Conservation (phyloP, 2,113 vertebrate genomes). For the Callipepla californica region DNA sequence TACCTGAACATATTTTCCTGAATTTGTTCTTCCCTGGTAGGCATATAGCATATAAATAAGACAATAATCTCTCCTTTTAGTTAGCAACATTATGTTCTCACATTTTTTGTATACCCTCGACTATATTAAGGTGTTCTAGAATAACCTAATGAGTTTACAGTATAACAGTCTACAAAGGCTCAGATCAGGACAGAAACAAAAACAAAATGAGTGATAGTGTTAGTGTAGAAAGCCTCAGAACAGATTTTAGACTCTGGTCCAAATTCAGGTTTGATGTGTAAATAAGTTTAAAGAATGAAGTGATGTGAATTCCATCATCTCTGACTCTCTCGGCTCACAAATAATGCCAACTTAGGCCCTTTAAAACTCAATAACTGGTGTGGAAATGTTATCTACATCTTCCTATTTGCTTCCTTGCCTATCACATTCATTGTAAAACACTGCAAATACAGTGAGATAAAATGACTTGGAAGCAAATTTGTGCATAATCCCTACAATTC, state of each 20-base stretch:
- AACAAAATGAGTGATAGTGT: not conserved
- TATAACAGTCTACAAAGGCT: not conserved
- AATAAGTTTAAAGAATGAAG: slow-evolving; percentile 13
- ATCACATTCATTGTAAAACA: not conserved
- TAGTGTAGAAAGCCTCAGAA: not conserved
- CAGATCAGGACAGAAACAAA: slow-evolving; percentile 18
- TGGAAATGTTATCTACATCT: slow-evolving; percentile 5
- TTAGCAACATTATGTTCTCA: not conserved
- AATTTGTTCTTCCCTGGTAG: not conserved
- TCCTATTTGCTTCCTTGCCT: not conserved
- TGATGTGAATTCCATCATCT: slow-evolving; percentile 9
- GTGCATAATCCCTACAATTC: not conserved
- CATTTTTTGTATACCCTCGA: not conserved
- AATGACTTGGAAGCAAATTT: not conserved
- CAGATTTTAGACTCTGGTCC: slow-evolving; percentile 22
- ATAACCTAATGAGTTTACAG: not conserved
- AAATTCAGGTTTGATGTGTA: not conserved
- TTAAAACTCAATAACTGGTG: not conserved
- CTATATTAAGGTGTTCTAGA: not conserved
- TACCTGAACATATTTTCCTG: not conserved
- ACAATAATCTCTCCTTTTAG: not conserved
- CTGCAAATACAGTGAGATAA: not conserved
- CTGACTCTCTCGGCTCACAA: slow-evolving; percentile 22
- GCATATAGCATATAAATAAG: not conserved
- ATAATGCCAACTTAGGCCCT: slow-evolving; percentile 12